Percentiles rank a stretch among this genome's conserved stretches.
phyloP scores from a whole-genome alignment of 2,113 vertebrate genomes.

The Boulengeromyrus knoepffleri region DNA sequence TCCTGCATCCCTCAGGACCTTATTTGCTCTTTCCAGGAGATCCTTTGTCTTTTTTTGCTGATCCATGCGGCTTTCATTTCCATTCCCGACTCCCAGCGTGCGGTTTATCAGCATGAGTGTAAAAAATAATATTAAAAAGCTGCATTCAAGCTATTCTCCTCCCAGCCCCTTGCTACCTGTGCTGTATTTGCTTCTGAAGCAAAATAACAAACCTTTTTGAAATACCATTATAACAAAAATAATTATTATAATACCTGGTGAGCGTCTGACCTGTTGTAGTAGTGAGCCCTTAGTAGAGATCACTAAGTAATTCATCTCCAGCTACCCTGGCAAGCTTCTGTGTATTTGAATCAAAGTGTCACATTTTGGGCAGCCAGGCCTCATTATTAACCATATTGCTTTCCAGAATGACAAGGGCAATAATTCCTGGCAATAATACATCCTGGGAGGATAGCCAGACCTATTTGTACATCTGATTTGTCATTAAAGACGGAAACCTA shows the following conservation, averaged over 20 bases:
- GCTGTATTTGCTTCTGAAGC: not conserved
- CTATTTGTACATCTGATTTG: slow-evolving; percentile 2
- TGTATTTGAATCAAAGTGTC: not conserved
- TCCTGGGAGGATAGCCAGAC: not conserved
- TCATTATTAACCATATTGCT: not conserved
- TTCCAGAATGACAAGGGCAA: slow-evolving; percentile 4
- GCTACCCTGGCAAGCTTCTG: not conserved
- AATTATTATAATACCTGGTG: not conserved
- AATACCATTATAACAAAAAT: not conserved
- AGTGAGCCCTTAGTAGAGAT: not conserved
- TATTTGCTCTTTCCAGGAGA: not conserved
- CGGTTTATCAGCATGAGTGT: not conserved
- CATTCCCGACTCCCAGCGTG: not conserved
- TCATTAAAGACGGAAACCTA: not conserved
- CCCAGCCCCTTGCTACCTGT: not conserved
- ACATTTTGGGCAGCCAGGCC: not conserved
- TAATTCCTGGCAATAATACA: not conserved
- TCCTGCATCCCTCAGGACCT: not conserved
- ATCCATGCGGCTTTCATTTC: not conserved
- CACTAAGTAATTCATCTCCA: not conserved
- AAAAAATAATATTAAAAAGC: not conserved
- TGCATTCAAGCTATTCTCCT: not conserved
- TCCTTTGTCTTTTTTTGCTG: not conserved
- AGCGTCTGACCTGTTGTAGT: not conserved
- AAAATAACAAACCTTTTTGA: not conserved